These are phyloP conservation scores for Amblyraja radiata DNA, from an alignment of 2,797 vertebrate genomes.

Conservation along the genomic window DNA sequence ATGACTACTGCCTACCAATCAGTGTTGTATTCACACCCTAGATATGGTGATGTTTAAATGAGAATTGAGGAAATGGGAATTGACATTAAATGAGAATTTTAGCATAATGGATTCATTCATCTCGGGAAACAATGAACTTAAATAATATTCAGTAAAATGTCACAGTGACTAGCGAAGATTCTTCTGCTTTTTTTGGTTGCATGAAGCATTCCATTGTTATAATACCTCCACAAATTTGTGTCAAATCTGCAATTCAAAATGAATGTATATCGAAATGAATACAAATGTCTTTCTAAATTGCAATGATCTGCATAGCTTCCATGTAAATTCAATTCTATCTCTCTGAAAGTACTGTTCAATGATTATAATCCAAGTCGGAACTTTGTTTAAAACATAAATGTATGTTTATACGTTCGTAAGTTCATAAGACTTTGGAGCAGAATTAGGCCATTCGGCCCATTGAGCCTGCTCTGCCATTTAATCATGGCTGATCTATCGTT, in stretches of 20 bases:
- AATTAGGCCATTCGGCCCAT: too few species aligned
- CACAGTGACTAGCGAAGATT: slow-evolving; percentile 12
- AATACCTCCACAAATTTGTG: neutral
- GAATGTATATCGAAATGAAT: neutral
- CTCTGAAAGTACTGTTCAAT: neutral
- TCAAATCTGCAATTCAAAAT: slow-evolving; percentile 1
- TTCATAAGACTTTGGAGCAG: too few species aligned
- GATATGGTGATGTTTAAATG: neutral
- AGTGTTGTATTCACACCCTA: neutral
- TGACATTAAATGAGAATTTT: slow-evolving; percentile 1
- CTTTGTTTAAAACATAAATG: neutral
- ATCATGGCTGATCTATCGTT: too few species aligned
- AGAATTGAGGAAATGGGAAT: neutral
- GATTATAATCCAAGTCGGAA: neutral
- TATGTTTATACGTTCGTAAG: neutral
- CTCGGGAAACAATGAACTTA: neutral
- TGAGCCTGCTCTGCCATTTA: too few species aligned
- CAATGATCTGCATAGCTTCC: neutral
- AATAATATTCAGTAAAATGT: slow-evolving; percentile 13
- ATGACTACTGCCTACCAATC: neutral
- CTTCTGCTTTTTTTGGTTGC: neutral
- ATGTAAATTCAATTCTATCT: neutral
- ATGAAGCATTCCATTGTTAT: neutral
- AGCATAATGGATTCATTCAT: slow-evolving; percentile 23
- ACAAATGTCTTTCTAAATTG: neutral